Conservation (phyloP, 2,113 vertebrate species). For the Halichoerus grypus region DNA sequence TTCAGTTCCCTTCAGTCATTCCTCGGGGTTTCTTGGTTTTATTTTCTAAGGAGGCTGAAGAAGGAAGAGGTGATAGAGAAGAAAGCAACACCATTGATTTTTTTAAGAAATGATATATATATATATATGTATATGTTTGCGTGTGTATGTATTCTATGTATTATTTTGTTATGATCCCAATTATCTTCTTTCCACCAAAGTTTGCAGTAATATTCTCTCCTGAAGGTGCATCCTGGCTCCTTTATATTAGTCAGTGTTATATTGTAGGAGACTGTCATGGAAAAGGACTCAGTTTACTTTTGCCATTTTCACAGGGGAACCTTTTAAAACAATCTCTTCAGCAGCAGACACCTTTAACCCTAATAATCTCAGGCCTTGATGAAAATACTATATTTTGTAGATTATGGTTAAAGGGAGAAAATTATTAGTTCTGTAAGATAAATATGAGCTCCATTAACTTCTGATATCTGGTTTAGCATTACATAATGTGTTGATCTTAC, state of each 20-base stretch:
- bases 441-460: constrained; percentile 85
- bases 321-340: constrained; percentile 81
- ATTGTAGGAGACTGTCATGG: constrained; percentile 80
- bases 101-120: constrained; percentile 46
- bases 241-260: constrained; percentile 80
- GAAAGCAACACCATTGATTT: constrained; percentile 64
- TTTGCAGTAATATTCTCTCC: constrained; percentile 79
- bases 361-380: constrained; percentile 89
- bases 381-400: constrained; percentile 89
- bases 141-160: constrained; percentile 48
- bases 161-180: constrained; percentile 72
- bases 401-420: constrained; percentile 86
- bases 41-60: constrained; percentile 71
- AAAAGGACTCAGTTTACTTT: constrained; percentile 80
- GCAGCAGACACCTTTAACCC: constrained; percentile 86
- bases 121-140: not conserved
- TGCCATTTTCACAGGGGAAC: constrained; percentile 81
- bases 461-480: constrained; percentile 82
- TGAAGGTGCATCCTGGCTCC: constrained; percentile 76
- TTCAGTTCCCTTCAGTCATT: constrained; percentile 80
- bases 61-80: constrained; percentile 58
- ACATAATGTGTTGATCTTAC: constrained; percentile 80
- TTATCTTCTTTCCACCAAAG: constrained; percentile 83
- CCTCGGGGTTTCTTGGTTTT: constrained; percentile 59
- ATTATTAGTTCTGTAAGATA: constrained; percentile 82